Evolutionary conservation across 2,113 vertebrate genomes (phyloP).

Genomic region (Hypomesus transpacificus): DNA sequence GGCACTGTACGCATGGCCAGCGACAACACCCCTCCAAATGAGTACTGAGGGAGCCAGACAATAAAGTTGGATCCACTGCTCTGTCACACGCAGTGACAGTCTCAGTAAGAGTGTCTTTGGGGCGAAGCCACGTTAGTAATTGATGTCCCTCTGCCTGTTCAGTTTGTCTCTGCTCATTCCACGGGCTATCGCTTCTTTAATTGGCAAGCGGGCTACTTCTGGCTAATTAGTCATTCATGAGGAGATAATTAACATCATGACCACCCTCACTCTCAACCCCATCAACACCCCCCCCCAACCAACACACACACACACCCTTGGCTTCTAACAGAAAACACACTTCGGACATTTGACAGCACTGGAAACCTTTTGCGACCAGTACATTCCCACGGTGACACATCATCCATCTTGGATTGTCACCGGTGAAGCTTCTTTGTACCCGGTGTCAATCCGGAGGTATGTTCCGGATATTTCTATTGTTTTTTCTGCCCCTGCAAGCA

Average conservation of each 20-base stretch:
- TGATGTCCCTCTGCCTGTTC: slow-evolving; percentile 53
- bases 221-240: slow-evolving; percentile 76
- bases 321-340: too few relatives aligned
- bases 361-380: too few relatives aligned
- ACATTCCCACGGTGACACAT: too few relatives aligned
- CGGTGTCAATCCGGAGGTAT: too few relatives aligned
- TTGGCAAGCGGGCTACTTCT: slow-evolving; percentile 71
- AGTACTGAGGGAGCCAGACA: slow-evolving; percentile 66
- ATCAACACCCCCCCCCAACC: slow-evolving; percentile 44
- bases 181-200: slow-evolving; percentile 76
- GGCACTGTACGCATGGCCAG: slow-evolving; percentile 53
- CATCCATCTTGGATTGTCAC: too few relatives aligned
- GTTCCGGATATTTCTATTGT: not conserved
- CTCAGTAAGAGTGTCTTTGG: slow-evolving; percentile 40
- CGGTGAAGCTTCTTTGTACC: too few relatives aligned
- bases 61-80: slow-evolving; percentile 41
- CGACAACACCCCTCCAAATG: slow-evolving; percentile 65
- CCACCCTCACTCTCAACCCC: slow-evolving; percentile 40
- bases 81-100: slow-evolving; percentile 26
- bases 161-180: slow-evolving; percentile 69
- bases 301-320: slow-evolving; percentile 7
- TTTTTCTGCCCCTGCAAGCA: slow-evolving; percentile 10
- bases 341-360: too few relatives aligned
- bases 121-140: slow-evolving; percentile 42
- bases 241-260: slow-evolving; percentile 68